Percentiles rank a stretch among this genome's conserved stretches.
Evolutionary conservation across 2,888 invertebrate species (phyloP).

Genomic region (Diplazon laetatorius): DNA sequence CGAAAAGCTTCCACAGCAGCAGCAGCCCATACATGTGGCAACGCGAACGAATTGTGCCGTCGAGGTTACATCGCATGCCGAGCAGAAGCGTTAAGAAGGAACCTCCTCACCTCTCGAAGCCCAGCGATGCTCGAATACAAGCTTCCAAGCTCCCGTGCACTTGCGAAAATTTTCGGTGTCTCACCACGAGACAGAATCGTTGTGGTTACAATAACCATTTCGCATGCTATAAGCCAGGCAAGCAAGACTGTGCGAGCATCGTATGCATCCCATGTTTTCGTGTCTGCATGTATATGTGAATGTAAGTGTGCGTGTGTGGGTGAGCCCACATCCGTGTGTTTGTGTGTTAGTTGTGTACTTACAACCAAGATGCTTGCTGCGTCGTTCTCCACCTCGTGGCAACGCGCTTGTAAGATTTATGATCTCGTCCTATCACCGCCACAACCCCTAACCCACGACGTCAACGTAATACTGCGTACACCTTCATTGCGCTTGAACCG

Average conservation of each 20-base stretch:
- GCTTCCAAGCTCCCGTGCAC: conserved; percentile 21
- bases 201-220: conserved; percentile 61
- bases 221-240: conserved; percentile 32
- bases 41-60: conserved; percentile 63
- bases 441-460: conserved; percentile 18
- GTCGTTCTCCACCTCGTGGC: conserved; percentile 27
- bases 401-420: conserved; percentile 69
- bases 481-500: conserved; percentile 51
- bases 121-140: conserved; percentile 1
- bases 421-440: conserved; percentile 68
- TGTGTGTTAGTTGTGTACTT: too few relatives aligned
- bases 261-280: background rate
- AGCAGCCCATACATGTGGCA: conserved; percentile 37
- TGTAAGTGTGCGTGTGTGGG: background rate
- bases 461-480: conserved; percentile 50
- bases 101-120: conserved; percentile 27
- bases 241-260: background rate
- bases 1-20: conserved; percentile 53
- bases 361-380: conserved; percentile 31
- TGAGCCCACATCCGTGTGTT: too few relatives aligned
- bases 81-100: conserved; percentile 29
- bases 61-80: conserved; percentile 50
- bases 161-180: conserved; percentile 51
- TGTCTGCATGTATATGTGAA: background rate
- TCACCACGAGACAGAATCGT: conserved; percentile 48